Evolutionary conservation across 1,140 invertebrate genomes (phyloP), one percentile per base, ranked within the genome.

Genomic region (Drosophila nigromelanica): DNA sequence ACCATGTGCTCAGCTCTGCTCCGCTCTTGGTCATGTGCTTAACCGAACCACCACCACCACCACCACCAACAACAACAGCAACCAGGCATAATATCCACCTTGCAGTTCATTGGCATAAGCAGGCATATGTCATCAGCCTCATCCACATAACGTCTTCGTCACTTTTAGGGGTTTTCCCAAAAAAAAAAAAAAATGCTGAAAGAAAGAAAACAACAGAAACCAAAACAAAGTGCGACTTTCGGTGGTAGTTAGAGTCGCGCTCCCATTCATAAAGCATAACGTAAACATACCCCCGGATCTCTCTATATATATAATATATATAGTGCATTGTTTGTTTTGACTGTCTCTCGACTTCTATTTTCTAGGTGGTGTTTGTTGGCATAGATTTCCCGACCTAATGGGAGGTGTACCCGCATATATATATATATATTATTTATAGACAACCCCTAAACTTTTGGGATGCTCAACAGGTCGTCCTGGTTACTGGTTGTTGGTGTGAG

Each of bases 111-210:
- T 81, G 78, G 76, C 85, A 73, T 83, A 80, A 89, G 85, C 85
- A 85, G 83, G 83, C 85, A 89, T 89, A 77, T 85, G 85, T 89
- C 85, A 89, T 87, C 82, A 59, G 33, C 42, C 62, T 54, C 82
- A 82, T 89, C 79, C 83, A 80, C 73, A 76, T 61, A 79, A 89
- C 74, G 80, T 89, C 83, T 89, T 89, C 85, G 85, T 83, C 83
- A 89, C 63, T 75, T 89, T 89, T 83, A 80, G 85, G 83, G 85
- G 80, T 77, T 89, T 89, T 80, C 80, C 83, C 60, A 69, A 76
- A 79, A 56, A 78, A 72, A 60, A 67, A 70, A 54, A 62, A 18
- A 18, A n/a, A n/a, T 18, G 18, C 18, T 33, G 8, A 10, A 35
- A 67, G n/a, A 55, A 66, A 66, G 10, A 35, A 59, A 51, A 59